These are phyloP conservation scores for Leucopsar rothschildi DNA, from an alignment of 2,113 vertebrate genomes.

Conservation along the genomic window DNA sequence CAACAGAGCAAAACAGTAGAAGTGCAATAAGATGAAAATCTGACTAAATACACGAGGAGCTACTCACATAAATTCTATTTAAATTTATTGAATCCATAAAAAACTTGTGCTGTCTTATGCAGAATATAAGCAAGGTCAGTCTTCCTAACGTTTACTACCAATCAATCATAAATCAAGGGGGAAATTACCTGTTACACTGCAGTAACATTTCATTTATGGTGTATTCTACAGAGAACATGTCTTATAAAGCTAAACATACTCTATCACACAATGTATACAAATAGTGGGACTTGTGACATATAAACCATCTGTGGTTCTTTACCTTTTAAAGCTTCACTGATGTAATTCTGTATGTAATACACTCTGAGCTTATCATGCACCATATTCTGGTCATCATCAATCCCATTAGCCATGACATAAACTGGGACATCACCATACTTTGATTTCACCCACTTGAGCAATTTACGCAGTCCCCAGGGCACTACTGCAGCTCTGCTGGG, in stretches of 20 bases:
- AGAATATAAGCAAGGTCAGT: background rate
- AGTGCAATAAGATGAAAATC: background rate
- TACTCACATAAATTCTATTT: background rate
- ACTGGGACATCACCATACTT: slow-evolving; percentile 85
- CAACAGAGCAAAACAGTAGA: background rate
- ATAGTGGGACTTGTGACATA: background rate
- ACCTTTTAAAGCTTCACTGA: slow-evolving; percentile 98
- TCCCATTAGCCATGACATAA: slow-evolving; percentile 88
- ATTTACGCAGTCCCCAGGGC: slow-evolving; percentile 91
- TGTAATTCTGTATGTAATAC: slow-evolving; percentile 90
- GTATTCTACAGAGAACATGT: background rate
- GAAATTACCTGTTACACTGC: background rate
- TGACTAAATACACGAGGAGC: background rate
- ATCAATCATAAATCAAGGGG: background rate
- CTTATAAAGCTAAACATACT: background rate
- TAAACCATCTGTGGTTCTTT: slow-evolving; percentile 22
- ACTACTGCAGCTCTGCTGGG: slow-evolving; percentile 80
- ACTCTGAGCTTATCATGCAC: slow-evolving; percentile 84
- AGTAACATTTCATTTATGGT: background rate
- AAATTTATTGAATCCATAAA: background rate
- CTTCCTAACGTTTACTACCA: background rate
- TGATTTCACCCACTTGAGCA: slow-evolving; percentile 79
- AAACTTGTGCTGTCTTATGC: background rate
- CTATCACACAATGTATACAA: background rate
- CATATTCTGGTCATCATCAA: slow-evolving; percentile 79